Percentiles rank a stretch among this genome's conserved stretches.
Conservation (phyloP, 2,113 vertebrate species). For the Xiphophorus couchianus region DNA sequence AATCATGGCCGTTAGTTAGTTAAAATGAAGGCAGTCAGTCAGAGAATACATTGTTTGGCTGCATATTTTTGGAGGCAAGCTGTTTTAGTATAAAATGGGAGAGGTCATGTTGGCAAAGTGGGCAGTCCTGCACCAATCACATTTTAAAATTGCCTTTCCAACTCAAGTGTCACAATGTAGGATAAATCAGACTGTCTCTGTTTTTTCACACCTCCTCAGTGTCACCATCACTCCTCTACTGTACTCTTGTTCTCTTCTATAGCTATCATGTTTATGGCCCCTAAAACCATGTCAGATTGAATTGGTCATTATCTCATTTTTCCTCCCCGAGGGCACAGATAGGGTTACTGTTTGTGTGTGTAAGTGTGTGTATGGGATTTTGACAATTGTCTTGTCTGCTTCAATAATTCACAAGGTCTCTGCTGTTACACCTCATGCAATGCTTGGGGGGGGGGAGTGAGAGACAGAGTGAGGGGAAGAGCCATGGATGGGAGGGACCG, state of each 20-base stretch:
- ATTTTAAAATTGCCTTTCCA: conserved; percentile 21
- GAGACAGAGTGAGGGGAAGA: background rate
- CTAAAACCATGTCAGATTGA: conserved; percentile 72
- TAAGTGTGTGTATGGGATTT: conserved; percentile 36
- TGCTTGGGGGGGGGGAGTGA: conserved; percentile 39
- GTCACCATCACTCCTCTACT: conserved; percentile 31
- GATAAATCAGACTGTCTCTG: conserved; percentile 38
- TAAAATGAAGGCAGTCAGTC: conserved; percentile 29
- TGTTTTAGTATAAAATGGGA: conserved; percentile 34
- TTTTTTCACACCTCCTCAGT: conserved; percentile 36
- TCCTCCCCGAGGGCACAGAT: conserved; percentile 51
- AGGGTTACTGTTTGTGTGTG: conserved; percentile 54
- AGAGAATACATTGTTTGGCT: conserved; percentile 25
- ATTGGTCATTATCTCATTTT: conserved; percentile 73
- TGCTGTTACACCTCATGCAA: conserved; percentile 54
- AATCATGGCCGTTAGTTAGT: conserved; percentile 30
- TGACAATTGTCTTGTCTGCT: conserved; percentile 68
- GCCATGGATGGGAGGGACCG: background rate
- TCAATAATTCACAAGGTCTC: conserved; percentile 77
- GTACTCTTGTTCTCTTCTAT: conserved; percentile 21
- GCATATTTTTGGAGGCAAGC: conserved; percentile 4
- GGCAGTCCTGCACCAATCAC: conserved; percentile 1
- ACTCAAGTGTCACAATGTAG: conserved; percentile 16
- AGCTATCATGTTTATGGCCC: conserved; percentile 62
- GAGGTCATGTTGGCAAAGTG: conserved; percentile 19